Evolutionary conservation across 2,888 invertebrate species (phyloP), one percentile per base, ranked within the genome.

Genomic region (Drosophila neonasuta): DNA sequence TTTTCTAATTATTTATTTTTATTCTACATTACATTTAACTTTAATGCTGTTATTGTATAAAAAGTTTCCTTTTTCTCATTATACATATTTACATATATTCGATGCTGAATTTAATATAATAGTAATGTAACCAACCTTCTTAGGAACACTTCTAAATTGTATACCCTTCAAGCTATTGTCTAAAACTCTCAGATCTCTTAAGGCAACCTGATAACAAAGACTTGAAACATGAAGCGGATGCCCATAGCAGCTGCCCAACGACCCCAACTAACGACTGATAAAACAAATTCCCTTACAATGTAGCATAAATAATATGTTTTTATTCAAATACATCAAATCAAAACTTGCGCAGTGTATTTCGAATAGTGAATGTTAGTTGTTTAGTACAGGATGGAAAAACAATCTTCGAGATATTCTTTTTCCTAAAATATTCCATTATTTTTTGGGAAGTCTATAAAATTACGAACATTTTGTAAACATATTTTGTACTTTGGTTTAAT

Each of bases 201-300:
- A 29, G 49, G 15, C 42, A 7, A 9, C 17, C 39, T 15, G 58
- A 57, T 71, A 72, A 51, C 48, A 24, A 8, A 29, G 51, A 36
- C 36, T 36, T 36, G n/a, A 36, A n/a, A 11, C 3, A 7, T 54
- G 34, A 24, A 67, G 55, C 73, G 73, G 77, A 76, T 61, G 73
- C 73, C 32, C 42, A 45, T 42, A 56, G 11, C 48, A 54, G 41
- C 65, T 63, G 52, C 56, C 55, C 51, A 72, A 68, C 46, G 62
- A 59, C 58, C 68, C 67, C 52, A 58, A 52, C 6, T 56, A 55
- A 52, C 6, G 10, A 48, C 41, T 58, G 77, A 76, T 74, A 73
- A 60, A 60, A 29, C 52, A 10, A 64, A 50, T 29, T 5, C 1
- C 34, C 8, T 11, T 36, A 17, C 6, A 39, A 13, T n/a, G 17